Base-by-base conservation (phyloP, 1,140 invertebrate species). In the Eupeodes corollae region DNA sequence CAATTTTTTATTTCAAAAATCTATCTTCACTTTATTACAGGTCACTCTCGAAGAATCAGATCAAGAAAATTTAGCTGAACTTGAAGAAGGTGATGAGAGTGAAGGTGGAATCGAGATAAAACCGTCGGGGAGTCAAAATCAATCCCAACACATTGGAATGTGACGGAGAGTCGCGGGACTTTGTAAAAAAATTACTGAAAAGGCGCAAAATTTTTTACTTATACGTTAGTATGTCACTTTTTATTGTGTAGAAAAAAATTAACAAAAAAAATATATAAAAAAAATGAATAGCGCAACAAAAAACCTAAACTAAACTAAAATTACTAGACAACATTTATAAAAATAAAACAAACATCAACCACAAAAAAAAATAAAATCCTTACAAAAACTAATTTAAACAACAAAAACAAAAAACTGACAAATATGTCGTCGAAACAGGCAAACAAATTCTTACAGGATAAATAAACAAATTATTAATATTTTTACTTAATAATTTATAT, bases 131-230 rank as follows among this genome's bases (percentile, higher is more conserved):
- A 70, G 68, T 46, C 73, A 77, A 55, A 71, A 74, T 59, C 62
- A 63, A 43, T 44, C 51, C 18, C 61, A 53, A 50, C 64, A 64
- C 52, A 55, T 58, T 75, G 83, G 83, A 66, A 87, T 87, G 81
- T 87, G 84, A 88, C 84, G 84, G 82, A 87, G 83, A 81, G 78
- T 87, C 73, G 74, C 83, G 65, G 82, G 83, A 75, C 80, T 86
- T 72, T 87, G 82, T 73, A 84, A 80, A 73, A 87, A 86, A 77
- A 76, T 88, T 69, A 78, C 83, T 71, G 84, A 86, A 72, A 86
- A 84, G 71, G 82, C 86, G 73, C 83, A 86, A 47, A 67, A 64
- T 57, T 64, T 68, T 56, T 61, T 65, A 56, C 57, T 65, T 48
- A 49, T 66, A 63, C 63, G 63, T 66, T 66, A 66, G 62, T 65